These are phyloP conservation scores for Troides helena DNA, from an alignment of 2,888 invertebrate species.

Conservation along the genomic window DNA sequence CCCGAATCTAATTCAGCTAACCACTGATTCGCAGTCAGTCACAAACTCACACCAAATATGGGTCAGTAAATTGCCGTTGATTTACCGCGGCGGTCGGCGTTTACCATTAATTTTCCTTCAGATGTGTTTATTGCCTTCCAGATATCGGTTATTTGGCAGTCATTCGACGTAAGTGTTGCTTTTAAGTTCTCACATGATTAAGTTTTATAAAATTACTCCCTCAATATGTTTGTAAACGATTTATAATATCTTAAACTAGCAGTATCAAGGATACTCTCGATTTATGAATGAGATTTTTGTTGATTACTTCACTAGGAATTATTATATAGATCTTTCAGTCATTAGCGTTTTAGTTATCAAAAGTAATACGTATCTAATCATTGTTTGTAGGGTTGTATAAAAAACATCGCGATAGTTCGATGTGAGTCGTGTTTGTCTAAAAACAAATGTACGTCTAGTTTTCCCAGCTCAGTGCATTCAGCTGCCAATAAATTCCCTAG, in stretches of 20 bases:
- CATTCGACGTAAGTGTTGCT: not conserved
- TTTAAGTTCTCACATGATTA: not conserved
- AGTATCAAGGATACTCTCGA: no score
- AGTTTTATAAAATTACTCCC: not conserved
- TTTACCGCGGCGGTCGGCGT: conserved; percentile 9
- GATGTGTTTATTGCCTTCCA: conserved; percentile 13
- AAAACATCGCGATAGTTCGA: conserved; percentile 1
- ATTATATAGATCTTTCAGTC: no score
- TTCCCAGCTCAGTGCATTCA: conserved; percentile 20
- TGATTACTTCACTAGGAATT: no score
- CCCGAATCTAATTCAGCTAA: conserved; percentile 15
- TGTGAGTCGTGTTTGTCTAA: not conserved
- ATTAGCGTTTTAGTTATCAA: no score
- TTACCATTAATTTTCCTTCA: conserved; percentile 6
- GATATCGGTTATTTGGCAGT: conserved; percentile 1
- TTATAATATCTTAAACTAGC: no score
- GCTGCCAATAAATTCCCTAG: conserved; percentile 24
- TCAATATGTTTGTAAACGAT: no score
- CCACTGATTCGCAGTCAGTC: conserved; percentile 13
- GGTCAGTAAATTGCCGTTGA: conserved; percentile 18
- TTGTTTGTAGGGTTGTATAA: not conserved
- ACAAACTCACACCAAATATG: conserved; percentile 12
- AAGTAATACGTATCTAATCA: not conserved
- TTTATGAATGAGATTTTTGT: no score
- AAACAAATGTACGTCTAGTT: conserved; percentile 13